Conservation (phyloP, 2,797 vertebrate genomes). For the Chromobotia macracanthus region DNA sequence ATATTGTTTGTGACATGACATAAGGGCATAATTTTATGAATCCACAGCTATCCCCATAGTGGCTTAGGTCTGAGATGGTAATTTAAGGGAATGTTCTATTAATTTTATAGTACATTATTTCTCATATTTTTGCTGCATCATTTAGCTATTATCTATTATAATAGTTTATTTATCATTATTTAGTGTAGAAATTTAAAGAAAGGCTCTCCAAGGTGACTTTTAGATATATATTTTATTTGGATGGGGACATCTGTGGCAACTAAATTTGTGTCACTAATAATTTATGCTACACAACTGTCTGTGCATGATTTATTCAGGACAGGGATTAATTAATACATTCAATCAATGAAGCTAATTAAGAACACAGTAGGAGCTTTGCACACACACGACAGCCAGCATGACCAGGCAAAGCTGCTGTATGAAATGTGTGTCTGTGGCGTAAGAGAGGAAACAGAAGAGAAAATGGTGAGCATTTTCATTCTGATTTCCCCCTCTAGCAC, state of each 20-base stretch:
- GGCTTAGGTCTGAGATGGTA: neutral
- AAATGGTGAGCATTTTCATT: conserved; percentile 20
- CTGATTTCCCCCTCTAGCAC: conserved; percentile 20
- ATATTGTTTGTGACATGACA: conserved; percentile 20
- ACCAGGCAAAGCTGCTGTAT: conserved; percentile 37
- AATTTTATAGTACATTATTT: neutral
- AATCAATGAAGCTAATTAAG: conserved; percentile 66
- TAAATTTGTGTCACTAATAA: conserved; percentile 52
- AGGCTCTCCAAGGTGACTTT: conserved; percentile 55
- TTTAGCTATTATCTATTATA: too few relatives aligned
- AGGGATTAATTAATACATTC: conserved; percentile 62
- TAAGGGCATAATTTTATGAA: conserved; percentile 1
- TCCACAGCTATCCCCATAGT: neutral
- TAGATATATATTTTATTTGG: conserved; percentile 35
- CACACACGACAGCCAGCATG: conserved; percentile 47
- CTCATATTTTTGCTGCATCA: neutral
- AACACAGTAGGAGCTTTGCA: conserved; percentile 57
- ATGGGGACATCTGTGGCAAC: conserved; percentile 41
- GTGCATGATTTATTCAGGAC: conserved; percentile 62
- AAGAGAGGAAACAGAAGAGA: neutral
- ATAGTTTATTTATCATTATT: too few relatives aligned
- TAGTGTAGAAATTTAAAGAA: neutral
- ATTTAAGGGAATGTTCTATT: too few relatives aligned
- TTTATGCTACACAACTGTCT: conserved; percentile 54
- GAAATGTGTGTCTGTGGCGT: neutral